phyloP scores from a whole-genome alignment of 2,797 vertebrate species.

The Eurystomus glaucurus region DNA sequence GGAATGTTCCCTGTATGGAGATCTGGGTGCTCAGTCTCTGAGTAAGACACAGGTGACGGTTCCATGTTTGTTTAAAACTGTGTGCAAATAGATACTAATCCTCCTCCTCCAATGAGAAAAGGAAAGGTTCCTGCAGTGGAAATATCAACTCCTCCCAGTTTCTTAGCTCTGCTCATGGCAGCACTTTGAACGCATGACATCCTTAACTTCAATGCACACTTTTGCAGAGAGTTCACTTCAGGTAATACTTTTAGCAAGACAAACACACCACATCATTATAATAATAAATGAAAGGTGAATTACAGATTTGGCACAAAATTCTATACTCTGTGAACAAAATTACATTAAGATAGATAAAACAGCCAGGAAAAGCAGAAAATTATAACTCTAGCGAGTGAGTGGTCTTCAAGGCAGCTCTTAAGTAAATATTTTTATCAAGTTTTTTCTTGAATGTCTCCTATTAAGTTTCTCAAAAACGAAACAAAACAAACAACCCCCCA shows the following conservation, averaged over 20 bases:
- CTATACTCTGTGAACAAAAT: not conserved
- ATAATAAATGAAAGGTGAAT: slow-evolving; percentile 1
- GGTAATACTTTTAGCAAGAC: slow-evolving; percentile 2
- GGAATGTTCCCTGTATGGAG: not conserved
- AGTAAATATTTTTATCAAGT: slow-evolving; percentile 32
- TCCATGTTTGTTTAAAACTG: not conserved
- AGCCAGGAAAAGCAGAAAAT: slow-evolving; percentile 12
- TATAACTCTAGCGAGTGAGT: not conserved
- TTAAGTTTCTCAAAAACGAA: not conserved
- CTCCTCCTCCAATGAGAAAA: not conserved
- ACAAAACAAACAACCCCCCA: not conserved
- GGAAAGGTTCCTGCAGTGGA: not conserved
- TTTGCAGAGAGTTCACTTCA: not conserved
- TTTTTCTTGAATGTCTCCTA: not conserved
- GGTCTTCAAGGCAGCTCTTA: slow-evolving; percentile 29
- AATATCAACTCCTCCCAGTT: not conserved
- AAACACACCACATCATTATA: not conserved
- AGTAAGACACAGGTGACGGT: not conserved
- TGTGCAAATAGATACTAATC: not conserved
- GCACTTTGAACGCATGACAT: not conserved
- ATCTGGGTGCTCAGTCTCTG: not conserved
- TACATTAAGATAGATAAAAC: slow-evolving; percentile 13
- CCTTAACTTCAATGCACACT: not conserved
- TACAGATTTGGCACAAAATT: slow-evolving; percentile 12
- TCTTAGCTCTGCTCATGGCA: not conserved